Evolutionary conservation across 2,113 vertebrate genomes (phyloP), one percentile per base, ranked within the genome.

Genomic region (Chaetodon auriga): DNA sequence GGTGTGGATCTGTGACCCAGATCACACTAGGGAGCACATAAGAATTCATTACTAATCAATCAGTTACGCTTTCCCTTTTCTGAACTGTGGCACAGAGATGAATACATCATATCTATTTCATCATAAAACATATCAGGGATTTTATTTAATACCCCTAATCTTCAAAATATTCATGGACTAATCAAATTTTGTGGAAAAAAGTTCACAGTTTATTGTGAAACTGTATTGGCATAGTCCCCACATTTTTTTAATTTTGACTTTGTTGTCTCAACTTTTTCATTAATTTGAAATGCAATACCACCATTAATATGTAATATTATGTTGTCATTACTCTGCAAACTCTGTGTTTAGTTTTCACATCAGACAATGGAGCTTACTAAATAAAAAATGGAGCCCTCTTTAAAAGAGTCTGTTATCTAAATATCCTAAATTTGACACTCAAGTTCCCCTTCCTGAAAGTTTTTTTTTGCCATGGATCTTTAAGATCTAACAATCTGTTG

Each of bases 1-100:
- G 71, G 64, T 74, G 74, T 70, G 88, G 77, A 60, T 81, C 48
- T 78, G 35, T 79, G 57, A 89, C 70, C 36, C 49, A 69, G 38
- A 75, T 87, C 41, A 68, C 30, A 43, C 25, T 48, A 3, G 63
- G 60, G 8, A 78, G 46, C 16, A 35, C 57, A n/a, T 14, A 78
- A 76, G n/a, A 81, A 53, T 64, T 61, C 49, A 68, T 66, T 48
- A 69, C 53, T n/a, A 77, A 83, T 89, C 35, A 45, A 21, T 82
- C 23, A 51, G 36, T 80, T 62, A 46, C 54, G 55, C 53, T 75
- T 77, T 65, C 7, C 30, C 36, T 83, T 76, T 46, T 75, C 46
- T 75, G 15, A 73, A 69, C 16, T 53, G 7, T 53, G 38, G n/a
- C 38, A 51, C 51, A 25, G 19, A 57, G 16, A 79, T 58, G 7